Base-by-base conservation (phyloP, 2,113 vertebrate species). In the Otus sunia region DNA sequence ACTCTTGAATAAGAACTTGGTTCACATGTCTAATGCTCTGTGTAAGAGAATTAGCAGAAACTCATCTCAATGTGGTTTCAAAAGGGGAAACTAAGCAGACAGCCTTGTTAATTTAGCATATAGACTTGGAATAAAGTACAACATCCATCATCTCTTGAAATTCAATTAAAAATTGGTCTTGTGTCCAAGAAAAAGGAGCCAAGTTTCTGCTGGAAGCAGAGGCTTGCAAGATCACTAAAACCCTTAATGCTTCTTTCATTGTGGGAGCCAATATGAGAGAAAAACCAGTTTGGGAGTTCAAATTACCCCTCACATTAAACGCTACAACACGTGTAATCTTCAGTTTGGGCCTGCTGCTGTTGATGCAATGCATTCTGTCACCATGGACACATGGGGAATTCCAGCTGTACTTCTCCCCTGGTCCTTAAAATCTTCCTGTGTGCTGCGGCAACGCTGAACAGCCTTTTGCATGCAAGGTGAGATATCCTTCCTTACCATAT, bases 41-140 rank as follows among this genome's bases (percentile, higher is more conserved):
- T 96, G 73, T 95, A 96, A 97, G 94, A 97, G 95, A 97, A 98
- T 98, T 97, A 98, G 97, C 95, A 97, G 97, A 97, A 97, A 94
- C 95, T 97, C 95, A 95, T 97, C 87, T 96, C 91, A 64, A 11
- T 93, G 90, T 63, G 86, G 79, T 96, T 98, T 97, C 94, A 95
- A 86, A 97, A 94, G 97, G 97, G 97, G 97, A 98, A 98, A 97
- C 92, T 90, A 93, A 97, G 91, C 97, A 98, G 98, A 98, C 97
- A 97, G 98, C 93, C 97, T 97, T 98, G 98, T 98, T 98, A 98
- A 98, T 98, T 98, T 98, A 98, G 98, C 96, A 97, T 98, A 98
- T 97, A 98, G 97, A 96, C 97, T 97, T 97, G 97, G 97, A 98
- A 97, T 97, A 97, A 97, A 98, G 95, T 89, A 94, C 91, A 96